phyloP scores from a whole-genome alignment of 2,888 invertebrate species.

The Cephus runcator region DNA sequence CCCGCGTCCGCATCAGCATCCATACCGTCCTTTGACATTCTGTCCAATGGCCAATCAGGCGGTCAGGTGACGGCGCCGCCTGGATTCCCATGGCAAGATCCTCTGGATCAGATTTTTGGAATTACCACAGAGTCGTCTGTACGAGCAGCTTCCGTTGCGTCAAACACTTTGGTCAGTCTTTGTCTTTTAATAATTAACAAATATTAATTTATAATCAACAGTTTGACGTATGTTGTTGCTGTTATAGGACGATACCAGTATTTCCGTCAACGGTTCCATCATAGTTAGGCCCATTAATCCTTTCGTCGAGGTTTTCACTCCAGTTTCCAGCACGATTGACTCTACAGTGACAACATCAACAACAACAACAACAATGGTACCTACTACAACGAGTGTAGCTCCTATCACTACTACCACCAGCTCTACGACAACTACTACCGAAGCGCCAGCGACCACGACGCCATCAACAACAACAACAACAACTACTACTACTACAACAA shows the following conservation, averaged over 20 bases:
- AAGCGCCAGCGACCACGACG: slow-evolving; percentile 32
- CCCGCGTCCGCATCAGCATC: slow-evolving; percentile 31
- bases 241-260: slow-evolving; percentile 48
- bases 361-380: slow-evolving; percentile 38
- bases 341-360: slow-evolving; percentile 30
- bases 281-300: slow-evolving; percentile 47
- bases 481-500: slow-evolving; percentile 27
- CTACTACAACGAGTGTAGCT: slow-evolving; percentile 34
- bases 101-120: slow-evolving; percentile 60
- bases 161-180: slow-evolving; percentile 53
- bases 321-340: slow-evolving; percentile 32
- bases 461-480: slow-evolving; percentile 30
- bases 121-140: slow-evolving; percentile 55
- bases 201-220: neutral
- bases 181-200: neutral
- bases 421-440: slow-evolving; percentile 20
- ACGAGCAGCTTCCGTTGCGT: slow-evolving; percentile 55
- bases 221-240: neutral
- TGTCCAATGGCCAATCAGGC: slow-evolving; percentile 40
- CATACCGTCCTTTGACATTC: slow-evolving; percentile 45
- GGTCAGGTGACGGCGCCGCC: slow-evolving; percentile 50
- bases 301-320: slow-evolving; percentile 52
- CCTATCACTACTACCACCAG: slow-evolving; percentile 26
- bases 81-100: slow-evolving; percentile 60
- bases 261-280: slow-evolving; percentile 33